A percentile compares a stretch with the other conserved stretches of the same genome.
Conservation (phyloP, 2,888 invertebrate species). For the Bellardia bayeri region DNA sequence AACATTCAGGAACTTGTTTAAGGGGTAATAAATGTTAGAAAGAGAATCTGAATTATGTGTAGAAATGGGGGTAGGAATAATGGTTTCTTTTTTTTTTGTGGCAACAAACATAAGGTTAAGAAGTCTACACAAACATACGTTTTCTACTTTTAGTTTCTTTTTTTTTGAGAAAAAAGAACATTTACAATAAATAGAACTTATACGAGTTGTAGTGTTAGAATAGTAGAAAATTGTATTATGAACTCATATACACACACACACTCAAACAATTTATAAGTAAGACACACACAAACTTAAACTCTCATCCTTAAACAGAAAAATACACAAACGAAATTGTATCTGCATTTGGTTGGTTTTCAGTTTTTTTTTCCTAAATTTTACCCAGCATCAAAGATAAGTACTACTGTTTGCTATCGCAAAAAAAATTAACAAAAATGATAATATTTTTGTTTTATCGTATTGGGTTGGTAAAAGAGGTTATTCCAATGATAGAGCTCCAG, state of each 20-base stretch:
- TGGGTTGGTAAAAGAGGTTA: background rate
- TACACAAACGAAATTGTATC: constrained; percentile 20
- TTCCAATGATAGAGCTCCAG: too few species aligned
- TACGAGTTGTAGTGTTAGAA: constrained; percentile 41
- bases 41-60: constrained; percentile 55
- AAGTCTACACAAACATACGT: constrained; percentile 51
- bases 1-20: constrained; percentile 18
- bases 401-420: constrained; percentile 12
- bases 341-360: background rate
- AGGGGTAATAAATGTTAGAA: constrained; percentile 52
- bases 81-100: constrained; percentile 16
- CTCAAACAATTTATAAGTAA: background rate
- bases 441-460: constrained; percentile 4
- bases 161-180: constrained; percentile 13
- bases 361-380: constrained; percentile 56
- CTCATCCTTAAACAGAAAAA: too few species aligned
- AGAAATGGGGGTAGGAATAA: constrained; percentile 41
- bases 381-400: constrained; percentile 56
- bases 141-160: constrained; percentile 6
- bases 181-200: constrained; percentile 56
- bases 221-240: constrained; percentile 44
- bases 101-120: constrained; percentile 63
- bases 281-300: constrained; percentile 7
- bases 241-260: background rate
- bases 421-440: background rate